Conservation (phyloP, 35 echinoderm and acorn worm genomes). For the Holothuria glaberrima region DNA sequence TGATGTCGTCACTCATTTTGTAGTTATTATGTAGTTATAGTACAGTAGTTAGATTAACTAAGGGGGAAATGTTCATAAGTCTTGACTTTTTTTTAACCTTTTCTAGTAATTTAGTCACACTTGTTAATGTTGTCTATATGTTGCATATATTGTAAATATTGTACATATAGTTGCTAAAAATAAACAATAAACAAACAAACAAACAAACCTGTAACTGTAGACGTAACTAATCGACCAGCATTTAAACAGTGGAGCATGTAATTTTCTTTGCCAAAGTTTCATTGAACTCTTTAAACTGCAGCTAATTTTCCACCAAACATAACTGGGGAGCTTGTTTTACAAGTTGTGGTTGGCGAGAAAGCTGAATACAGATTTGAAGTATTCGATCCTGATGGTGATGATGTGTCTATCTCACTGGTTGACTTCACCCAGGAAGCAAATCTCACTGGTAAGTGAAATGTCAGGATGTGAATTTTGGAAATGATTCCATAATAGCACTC, state of each 20-base stretch:
- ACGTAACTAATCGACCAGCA: not conserved
- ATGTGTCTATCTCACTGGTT: not conserved
- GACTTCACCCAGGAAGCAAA: not conserved
- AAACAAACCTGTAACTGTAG: not conserved
- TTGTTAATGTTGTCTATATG: no score
- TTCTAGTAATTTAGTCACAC: no score
- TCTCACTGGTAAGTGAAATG: not conserved
- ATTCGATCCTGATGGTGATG: conserved; percentile 16
- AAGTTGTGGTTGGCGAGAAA: not conserved
- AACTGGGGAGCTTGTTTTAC: not conserved
- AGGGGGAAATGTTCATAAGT: no score
- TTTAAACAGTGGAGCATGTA: not conserved
- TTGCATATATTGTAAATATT: no score
- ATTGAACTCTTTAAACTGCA: not conserved
- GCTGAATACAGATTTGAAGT: not conserved
- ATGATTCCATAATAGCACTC: no score
- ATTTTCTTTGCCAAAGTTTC: not conserved
- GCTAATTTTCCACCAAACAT: conserved; percentile 62
- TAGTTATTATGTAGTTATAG: no score
- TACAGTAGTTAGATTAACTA: no score
- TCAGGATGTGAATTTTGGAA: no score
- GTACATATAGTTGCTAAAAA: no score
- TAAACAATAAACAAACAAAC: no score
- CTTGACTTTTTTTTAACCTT: no score
- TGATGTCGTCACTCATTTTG: no score